phyloP scores from a whole-genome alignment of 2,797 vertebrate genomes.

The Presbytis comata region DNA sequence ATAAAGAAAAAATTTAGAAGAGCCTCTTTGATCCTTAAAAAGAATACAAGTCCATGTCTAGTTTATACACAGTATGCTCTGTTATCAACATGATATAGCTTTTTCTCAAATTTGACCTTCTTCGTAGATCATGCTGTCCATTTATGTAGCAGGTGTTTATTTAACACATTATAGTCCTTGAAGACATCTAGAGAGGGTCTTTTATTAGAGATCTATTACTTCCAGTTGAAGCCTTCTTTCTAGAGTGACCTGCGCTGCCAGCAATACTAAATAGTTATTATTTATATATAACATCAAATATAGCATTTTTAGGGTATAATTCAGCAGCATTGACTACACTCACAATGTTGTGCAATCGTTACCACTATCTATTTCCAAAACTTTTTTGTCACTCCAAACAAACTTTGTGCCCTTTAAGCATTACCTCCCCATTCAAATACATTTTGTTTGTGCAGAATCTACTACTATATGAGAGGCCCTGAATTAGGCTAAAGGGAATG shows the following conservation, averaged over 20 bases:
- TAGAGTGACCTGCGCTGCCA: constrained; percentile 1
- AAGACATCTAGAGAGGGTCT: background rate
- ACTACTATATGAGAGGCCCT: background rate
- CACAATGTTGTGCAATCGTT: background rate
- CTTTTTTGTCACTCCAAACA: background rate
- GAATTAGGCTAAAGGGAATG: background rate
- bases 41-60: background rate
- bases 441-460: constrained; percentile 37
- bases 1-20: constrained; percentile 54
- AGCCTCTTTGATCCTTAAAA: background rate
- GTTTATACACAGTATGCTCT: background rate
- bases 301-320: background rate
- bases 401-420: background rate
- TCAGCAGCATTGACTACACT: background rate
- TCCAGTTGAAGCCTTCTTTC: background rate
- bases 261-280: background rate
- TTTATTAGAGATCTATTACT: background rate
- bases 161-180: background rate
- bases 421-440: background rate
- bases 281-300: background rate
- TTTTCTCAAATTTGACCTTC: constrained; percentile 1
- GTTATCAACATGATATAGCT: background rate
- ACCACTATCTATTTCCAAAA: background rate
- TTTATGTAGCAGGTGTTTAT: background rate
- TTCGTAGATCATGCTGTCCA: background rate